Percentiles rank a stretch among this genome's conserved stretches.
Conservation (phyloP, 2,797 vertebrate species). For the Erethizon dorsatum region DNA sequence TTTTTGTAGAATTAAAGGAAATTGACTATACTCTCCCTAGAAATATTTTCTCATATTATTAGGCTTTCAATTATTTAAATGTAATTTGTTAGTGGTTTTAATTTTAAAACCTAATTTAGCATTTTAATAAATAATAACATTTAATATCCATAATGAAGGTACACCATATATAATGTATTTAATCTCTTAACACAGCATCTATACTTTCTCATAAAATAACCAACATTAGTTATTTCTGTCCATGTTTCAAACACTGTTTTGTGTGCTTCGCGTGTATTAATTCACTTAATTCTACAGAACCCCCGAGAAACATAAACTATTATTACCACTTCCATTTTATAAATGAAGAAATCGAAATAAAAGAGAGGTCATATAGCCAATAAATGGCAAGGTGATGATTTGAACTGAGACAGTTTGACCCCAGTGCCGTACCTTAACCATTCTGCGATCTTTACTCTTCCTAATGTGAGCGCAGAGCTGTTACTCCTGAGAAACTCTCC, state of each 20-base stretch:
- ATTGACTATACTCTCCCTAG: conserved; percentile 45
- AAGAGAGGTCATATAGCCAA: neutral
- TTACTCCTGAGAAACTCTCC: neutral
- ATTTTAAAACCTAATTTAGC: conserved; percentile 83
- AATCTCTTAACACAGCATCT: conserved; percentile 78
- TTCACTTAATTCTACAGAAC: conserved; percentile 70
- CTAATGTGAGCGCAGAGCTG: neutral
- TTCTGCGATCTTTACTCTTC: neutral
- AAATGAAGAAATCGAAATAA: conserved; percentile 49
- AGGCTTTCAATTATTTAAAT: conserved; percentile 82
- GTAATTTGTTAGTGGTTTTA: conserved; percentile 82
- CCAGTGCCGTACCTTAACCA: neutral
- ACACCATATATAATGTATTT: conserved; percentile 74
- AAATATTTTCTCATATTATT: conserved; percentile 80
- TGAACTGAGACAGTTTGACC: neutral
- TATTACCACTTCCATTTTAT: conserved; percentile 37
- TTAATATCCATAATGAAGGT: conserved; percentile 79
- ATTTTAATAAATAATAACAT: conserved; percentile 86
- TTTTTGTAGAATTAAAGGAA: conserved; percentile 67
- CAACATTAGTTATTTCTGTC: conserved; percentile 70
- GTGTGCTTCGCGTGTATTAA: conserved; percentile 58
- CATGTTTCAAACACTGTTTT: conserved; percentile 24
- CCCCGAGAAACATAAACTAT: conserved; percentile 22
- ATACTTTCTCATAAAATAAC: conserved; percentile 82
- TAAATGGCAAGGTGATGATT: conserved; percentile 1